A percentile compares a stretch with the other conserved stretches of the same genome.
These are phyloP conservation scores for Drosophila nigricruria DNA, from an alignment of 2,888 invertebrate genomes.

Conservation along the genomic window DNA sequence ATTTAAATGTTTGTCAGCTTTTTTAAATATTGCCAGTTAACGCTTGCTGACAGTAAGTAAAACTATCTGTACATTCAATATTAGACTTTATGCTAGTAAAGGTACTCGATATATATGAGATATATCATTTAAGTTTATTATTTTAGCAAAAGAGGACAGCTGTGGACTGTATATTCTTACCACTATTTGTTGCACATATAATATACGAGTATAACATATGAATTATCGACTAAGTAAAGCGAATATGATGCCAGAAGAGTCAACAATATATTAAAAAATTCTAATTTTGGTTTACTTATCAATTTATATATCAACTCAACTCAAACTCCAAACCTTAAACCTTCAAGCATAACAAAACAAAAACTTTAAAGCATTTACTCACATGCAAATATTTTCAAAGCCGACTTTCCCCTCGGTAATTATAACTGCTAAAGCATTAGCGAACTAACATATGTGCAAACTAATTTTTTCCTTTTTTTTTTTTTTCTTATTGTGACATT, in stretches of 20 bases:
- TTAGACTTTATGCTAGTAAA: neutral
- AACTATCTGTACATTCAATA: neutral
- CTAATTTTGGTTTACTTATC: too few species aligned
- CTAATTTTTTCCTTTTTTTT: conserved; percentile 17
- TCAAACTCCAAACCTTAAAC: neutral
- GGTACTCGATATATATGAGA: neutral
- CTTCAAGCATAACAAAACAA: neutral
- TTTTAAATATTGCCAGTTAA: conserved; percentile 19
- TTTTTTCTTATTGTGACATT: conserved; percentile 60
- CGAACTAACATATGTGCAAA: neutral
- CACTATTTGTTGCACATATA: neutral
- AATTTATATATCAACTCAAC: too few species aligned
- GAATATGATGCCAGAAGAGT: too few species aligned
- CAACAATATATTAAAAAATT: too few species aligned
- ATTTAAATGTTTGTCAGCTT: conserved; percentile 2
- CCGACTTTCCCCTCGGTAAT: conserved; percentile 1
- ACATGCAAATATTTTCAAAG: neutral
- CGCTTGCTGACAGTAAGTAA: neutral
- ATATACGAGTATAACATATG: too few species aligned
- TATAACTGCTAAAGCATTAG: conserved; percentile 12
- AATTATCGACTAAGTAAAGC: too few species aligned
- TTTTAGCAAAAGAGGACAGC: neutral
- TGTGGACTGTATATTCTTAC: neutral
- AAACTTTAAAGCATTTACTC: neutral
- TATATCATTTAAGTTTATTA: neutral